Percentiles rank a stretch among this genome's conserved stretches.
Evolutionary conservation across 2,888 invertebrate genomes (phyloP).

Genomic region (Phytoseiulus persimilis): DNA sequence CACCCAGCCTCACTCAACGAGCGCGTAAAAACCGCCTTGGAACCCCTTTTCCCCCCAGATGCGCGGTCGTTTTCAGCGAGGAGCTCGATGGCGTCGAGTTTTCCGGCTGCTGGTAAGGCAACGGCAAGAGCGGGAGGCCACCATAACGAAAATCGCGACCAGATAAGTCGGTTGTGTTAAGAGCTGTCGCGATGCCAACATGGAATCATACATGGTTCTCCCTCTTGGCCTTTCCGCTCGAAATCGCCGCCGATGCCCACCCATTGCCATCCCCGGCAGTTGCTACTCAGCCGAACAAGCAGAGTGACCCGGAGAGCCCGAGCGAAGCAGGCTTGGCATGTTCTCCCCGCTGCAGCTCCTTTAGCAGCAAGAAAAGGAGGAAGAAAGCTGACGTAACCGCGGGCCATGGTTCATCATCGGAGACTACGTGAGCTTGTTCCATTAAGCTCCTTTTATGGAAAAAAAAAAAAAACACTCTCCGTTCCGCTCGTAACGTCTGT

Average conservation of each 20-base stretch:
- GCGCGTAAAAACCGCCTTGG: too few species aligned
- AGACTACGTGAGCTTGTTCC: conserved; percentile 5
- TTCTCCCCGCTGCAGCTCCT: neutral
- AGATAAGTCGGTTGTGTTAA: neutral
- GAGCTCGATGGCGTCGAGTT: neutral
- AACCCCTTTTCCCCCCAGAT: too few species aligned
- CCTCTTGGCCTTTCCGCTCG: neutral
- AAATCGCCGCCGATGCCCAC: neutral
- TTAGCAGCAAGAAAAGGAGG: neutral
- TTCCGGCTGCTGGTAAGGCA: neutral
- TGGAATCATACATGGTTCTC: neutral
- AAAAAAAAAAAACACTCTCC: conserved; percentile 5
- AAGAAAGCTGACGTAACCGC: neutral
- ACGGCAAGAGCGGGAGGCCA: neutral
- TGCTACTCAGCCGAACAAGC: neutral
- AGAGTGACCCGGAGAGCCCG: neutral
- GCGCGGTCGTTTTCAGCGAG: neutral
- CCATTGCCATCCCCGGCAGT: neutral
- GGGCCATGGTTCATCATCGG: conserved; percentile 5
- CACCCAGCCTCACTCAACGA: too few species aligned
- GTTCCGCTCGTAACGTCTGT: neutral
- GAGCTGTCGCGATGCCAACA: neutral
- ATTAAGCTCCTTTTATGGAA: conserved; percentile 5
- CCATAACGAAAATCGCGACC: neutral
- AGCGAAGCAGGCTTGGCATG: neutral